Base-by-base conservation (phyloP, 1,140 invertebrate species). In the Popillia japonica region DNA sequence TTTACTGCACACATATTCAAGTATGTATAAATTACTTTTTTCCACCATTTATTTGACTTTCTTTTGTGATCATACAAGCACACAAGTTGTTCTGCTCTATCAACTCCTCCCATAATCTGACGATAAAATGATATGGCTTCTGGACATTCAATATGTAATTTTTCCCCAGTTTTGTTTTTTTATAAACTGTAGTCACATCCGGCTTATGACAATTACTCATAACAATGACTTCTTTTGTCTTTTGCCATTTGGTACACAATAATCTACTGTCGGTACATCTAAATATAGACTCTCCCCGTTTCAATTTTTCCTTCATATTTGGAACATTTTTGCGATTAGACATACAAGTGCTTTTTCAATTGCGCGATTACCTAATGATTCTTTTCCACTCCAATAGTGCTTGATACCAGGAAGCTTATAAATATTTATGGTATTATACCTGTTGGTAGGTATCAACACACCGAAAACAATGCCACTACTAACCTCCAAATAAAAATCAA, bases 11-110 rank as follows among this genome's bases (percentile, higher is more conserved):
- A n/a, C n/a, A n/a, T n/a, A n/a, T n/a, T n/a, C n/a, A n/a, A n/a
- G n/a, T n/a, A n/a, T n/a, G n/a, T 77, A 72, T 79, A 84, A 77
- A 84, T 83, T 40, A 82, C 78, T 55, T 83, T 82, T 40, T 83
- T 81, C 81, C 83, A 84, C 81, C 83, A 84, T 79, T 85, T 84
- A 64, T 77, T 83, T 40, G 82, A 84, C 77, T 82, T 83, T 40
- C 81, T 74, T 61, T 82, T 77, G 68, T 79, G 75, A 34, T 83
- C 73, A 77, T 83, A 84, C 11, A 79, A 74, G 14, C 77, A 41
- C 74, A 79, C 55, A 17, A 81, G 64, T 77, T 83, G 84, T 64
- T 86, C 84, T 6, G 82, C 82, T 40, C 77, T 76, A 78, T 84
- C 84, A 17, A 85, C 83, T 27, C 79, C 82, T 42, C 81, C 83